Evolutionary conservation across 2,113 vertebrate genomes (phyloP), one percentile per base, ranked within the genome.

Genomic region (Pantherophis guttatus): DNA sequence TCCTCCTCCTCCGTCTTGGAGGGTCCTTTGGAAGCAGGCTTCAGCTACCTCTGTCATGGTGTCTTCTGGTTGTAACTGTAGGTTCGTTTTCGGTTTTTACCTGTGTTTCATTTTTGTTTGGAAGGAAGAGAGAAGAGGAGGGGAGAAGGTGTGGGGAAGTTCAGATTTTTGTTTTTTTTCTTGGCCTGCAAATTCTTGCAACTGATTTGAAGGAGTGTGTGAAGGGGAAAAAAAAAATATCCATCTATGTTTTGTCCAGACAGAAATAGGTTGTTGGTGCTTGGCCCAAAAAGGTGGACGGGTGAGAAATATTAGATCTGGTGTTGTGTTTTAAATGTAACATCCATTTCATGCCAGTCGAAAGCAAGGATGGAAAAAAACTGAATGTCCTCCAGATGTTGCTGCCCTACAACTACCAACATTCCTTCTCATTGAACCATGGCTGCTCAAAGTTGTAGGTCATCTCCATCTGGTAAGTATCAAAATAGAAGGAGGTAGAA

Each of bases 51-150:
- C 98, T 97, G 97, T 98, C 97, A 97, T 50, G 94, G 95, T 97
- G 97, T 98, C 97, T 96, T 97, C 98, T 97, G 97, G 98, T 98
- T 98, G 95, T 97, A 98, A 98, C 97, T 98, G 97, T 98, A 97
- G 97, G 96, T 97, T 97, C 97, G 95, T 97, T 97, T 95, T 97
- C 97, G 98, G 97, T 98, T 97, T 62, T 98, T 98, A 98, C 98
- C 98, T 98, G 97, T 98, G 97, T 98, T 97, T 95, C 29, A 15
- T 86, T 90, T 90, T 53, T 13, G 13, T 62, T 57, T 86, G 91
- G 95, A 39, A 92, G 90, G 39, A 65, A n/a, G 58, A 11, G 55
- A 19, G n/a, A 12, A 55, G 33, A 59, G 23, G 9, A 52, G 23
- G 24, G 10, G 48, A 50, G 93, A 57, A 48, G 87, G 44, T 33